Percentiles rank a stretch among this genome's conserved stretches.
These are phyloP conservation scores for Spinus olivaceus DNA, from an alignment of 2,797 vertebrate genomes.

Conservation along the genomic window DNA sequence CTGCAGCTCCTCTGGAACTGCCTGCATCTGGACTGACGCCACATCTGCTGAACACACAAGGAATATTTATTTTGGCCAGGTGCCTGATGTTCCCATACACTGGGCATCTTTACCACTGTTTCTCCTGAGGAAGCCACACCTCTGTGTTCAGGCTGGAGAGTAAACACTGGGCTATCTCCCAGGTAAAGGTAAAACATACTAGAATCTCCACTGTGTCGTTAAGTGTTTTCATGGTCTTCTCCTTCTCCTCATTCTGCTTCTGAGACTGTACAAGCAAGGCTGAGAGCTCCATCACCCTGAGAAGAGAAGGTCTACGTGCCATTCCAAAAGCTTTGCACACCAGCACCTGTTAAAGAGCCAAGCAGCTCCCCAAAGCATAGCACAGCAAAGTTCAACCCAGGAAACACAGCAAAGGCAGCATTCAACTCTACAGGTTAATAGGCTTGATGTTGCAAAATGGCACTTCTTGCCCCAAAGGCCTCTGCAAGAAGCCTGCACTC, in stretches of 20 bases:
- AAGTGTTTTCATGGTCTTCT: conserved; percentile 70
- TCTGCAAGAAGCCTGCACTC: not conserved
- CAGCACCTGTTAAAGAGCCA: not conserved
- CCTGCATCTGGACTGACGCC: not conserved
- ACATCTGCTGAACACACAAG: not conserved
- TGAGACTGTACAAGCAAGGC: conserved; percentile 73
- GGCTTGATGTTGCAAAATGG: not conserved
- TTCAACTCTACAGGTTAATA: not conserved
- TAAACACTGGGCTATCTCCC: not conserved
- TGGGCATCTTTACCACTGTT: not conserved
- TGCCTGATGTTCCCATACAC: not conserved
- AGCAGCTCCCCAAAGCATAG: not conserved
- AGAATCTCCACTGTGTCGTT: conserved; percentile 70
- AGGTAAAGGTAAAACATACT: conserved; percentile 67
- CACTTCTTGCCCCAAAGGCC: not conserved
- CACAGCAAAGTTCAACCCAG: not conserved
- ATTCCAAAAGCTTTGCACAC: conserved; percentile 17
- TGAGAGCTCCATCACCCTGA: conserved; percentile 80
- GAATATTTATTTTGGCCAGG: not conserved
- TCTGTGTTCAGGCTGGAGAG: not conserved
- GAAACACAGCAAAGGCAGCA: not conserved
- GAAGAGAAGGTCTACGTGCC: conserved; percentile 39
- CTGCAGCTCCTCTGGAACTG: not conserved
- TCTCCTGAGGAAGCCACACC: not conserved
- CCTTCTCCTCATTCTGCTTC: conserved; percentile 62